A percentile compares a stretch with the other conserved stretches of the same genome.
Evolutionary conservation across 2,797 vertebrate species (phyloP).

Genomic region (Hybognathus amarus): DNA sequence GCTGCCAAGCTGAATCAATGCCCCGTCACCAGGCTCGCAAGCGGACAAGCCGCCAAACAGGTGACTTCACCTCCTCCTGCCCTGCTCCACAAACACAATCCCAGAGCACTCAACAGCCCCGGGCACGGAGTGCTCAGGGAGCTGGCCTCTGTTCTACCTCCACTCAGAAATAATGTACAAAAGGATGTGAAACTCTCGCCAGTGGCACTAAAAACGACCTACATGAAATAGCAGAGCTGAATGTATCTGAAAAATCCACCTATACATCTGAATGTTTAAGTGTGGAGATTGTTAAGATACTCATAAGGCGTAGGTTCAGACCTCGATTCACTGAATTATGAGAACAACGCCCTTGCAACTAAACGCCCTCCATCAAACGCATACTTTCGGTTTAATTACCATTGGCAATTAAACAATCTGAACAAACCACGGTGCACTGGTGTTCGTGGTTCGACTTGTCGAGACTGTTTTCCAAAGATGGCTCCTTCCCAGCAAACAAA

Average conservation of each 20-base stretch:
- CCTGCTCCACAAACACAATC: conserved; percentile 33
- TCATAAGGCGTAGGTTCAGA: conserved; percentile 1
- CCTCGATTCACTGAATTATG: conserved; percentile 29
- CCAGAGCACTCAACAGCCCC: conserved; percentile 31
- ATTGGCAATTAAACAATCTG: conserved; percentile 35
- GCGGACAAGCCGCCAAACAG: conserved; percentile 32
- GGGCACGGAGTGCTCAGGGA: conserved; percentile 30
- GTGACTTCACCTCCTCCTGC: conserved; percentile 35
- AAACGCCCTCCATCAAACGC: conserved; percentile 18
- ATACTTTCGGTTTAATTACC: conserved; percentile 12
- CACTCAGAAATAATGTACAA: conserved; percentile 48
- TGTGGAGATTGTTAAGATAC: conserved; percentile 10
- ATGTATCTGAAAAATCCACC: background rate
- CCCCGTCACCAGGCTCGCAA: background rate
- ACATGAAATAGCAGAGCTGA: conserved; percentile 27
- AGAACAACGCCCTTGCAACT: conserved; percentile 11
- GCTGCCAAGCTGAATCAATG: conserved; percentile 22
- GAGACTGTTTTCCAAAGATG: too few relatives aligned
- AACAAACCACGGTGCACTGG: background rate
- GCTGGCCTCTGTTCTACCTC: conserved; percentile 44
- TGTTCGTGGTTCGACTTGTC: too few relatives aligned
- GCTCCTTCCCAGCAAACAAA: too few relatives aligned
- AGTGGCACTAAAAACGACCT: conserved; percentile 33
- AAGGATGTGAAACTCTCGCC: conserved; percentile 43
- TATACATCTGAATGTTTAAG: conserved; percentile 14